These are phyloP conservation scores for Diadophis punctatus DNA, from an alignment of 2,113 vertebrate species.

Conservation along the genomic window DNA sequence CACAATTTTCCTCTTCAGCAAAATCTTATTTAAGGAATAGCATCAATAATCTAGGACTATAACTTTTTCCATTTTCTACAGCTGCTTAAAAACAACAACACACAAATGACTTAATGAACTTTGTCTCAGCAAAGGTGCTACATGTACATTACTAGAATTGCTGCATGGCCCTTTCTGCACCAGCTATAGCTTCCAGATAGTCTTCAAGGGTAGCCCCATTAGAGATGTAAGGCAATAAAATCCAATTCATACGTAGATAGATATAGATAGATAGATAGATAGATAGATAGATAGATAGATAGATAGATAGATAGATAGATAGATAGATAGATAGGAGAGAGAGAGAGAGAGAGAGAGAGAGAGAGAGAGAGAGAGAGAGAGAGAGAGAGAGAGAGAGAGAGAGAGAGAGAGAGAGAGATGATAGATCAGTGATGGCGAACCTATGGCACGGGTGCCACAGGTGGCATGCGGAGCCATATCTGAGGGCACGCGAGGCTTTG, in stretches of 20 bases:
- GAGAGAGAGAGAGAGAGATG: too few species aligned
- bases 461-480: too few species aligned
- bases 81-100: slow-evolving; percentile 11
- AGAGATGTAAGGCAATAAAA: not conserved
- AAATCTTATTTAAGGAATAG: slow-evolving; percentile 37
- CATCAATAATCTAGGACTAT: slow-evolving; percentile 35
- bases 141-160: too few species aligned
- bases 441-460: too few species aligned
- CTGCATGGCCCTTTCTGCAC: not conserved
- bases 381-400: too few species aligned
- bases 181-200: not conserved
- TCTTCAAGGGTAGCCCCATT: not conserved
- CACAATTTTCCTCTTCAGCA: slow-evolving; percentile 13
- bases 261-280: not conserved
- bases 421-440: too few species aligned
- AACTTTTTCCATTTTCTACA: slow-evolving; percentile 31
- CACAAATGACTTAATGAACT: not conserved
- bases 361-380: too few species aligned
- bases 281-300: too few species aligned
- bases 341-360: too few species aligned
- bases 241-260: not conserved
- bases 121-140: not conserved
- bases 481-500: too few species aligned
- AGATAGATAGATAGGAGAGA: too few species aligned
- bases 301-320: too few species aligned